Base-by-base conservation (phyloP, 2,797 vertebrate species). In the Bufotes viridis region DNA sequence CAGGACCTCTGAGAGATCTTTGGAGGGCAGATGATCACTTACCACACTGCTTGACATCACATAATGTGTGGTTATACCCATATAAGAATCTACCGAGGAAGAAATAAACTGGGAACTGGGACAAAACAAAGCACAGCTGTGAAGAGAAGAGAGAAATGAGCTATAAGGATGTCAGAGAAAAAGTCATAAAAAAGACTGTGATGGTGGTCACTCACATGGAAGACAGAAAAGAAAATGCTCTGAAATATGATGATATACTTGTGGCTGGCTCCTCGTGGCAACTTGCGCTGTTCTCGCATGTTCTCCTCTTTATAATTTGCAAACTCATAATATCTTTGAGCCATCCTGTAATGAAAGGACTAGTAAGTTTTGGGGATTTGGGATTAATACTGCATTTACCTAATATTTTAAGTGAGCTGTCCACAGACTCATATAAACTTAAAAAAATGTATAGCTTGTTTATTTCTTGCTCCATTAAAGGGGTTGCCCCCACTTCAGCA, bases 271-370 rank as follows among this genome's bases (percentile, higher is more conserved):
- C 97, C 97, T 70, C 96, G 96, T 0, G 97, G 96, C 0, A 90
- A 93, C 90, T 93, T 95, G 86, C 85, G 85, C 91, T 95, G 96
- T 69, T 97, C 96, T 92, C 96, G 97, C 61, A 97, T 96, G 0
- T 97, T 96, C 55, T 97, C 96, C 17, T 97, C 96, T 87, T 94
- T 98, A 90, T 98, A 99, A 94, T 98, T 96, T 18, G 91, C 87
- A 6, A 96, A 98, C 91, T 99, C 97, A 0, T 98, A 97, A 92
- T 98, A 99, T 92, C 99, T 98, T 94, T 99, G 98, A 0, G 98
- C 97, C 98, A 99, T 99, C 92, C 98, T 99, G 87, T 57, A 74
- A 65, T 61, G 3, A 51, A 9, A 82, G 0, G 57, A 14, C 11
- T 2, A 82, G 12, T 51, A 20, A 24, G 22, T 24, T 15, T 7